Percentiles rank a stretch among this genome's conserved stretches.
These are phyloP conservation scores for Wiebesia pumilae DNA, from an alignment of 1,140 invertebrate genomes.

Conservation along the genomic window DNA sequence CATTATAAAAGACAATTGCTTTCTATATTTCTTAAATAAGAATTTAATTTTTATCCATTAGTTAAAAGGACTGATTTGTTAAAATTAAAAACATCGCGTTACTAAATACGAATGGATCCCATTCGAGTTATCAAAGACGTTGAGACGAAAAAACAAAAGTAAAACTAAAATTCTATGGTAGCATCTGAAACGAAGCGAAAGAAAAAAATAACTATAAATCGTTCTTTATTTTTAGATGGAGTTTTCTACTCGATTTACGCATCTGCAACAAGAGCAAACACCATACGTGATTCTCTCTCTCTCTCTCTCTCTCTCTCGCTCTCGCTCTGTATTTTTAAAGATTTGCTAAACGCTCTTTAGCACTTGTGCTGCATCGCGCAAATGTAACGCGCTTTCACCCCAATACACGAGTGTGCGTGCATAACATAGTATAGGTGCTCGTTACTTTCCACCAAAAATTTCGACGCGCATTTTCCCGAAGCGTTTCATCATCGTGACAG, in stretches of 20 bases:
- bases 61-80: no score
- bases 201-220: background rate
- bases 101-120: no score
- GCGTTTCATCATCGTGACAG: background rate
- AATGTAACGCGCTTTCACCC: background rate
- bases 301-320: constrained; percentile 6
- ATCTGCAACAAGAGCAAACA: constrained; percentile 8
- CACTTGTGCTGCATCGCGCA: background rate
- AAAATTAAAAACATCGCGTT: no score
- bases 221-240: background rate
- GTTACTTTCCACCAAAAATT: background rate
- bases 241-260: constrained; percentile 13
- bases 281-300: background rate
- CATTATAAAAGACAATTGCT: no score
- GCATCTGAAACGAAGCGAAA: background rate
- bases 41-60: no score
- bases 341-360: background rate
- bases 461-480: constrained; percentile 21
- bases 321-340: background rate
- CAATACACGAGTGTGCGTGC: no score
- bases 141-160: background rate
- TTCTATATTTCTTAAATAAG: no score
- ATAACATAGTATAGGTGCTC: background rate
- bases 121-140: no score
- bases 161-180: no score